Conservation (phyloP, 1,140 invertebrate genomes). For the Zophobas morio region DNA sequence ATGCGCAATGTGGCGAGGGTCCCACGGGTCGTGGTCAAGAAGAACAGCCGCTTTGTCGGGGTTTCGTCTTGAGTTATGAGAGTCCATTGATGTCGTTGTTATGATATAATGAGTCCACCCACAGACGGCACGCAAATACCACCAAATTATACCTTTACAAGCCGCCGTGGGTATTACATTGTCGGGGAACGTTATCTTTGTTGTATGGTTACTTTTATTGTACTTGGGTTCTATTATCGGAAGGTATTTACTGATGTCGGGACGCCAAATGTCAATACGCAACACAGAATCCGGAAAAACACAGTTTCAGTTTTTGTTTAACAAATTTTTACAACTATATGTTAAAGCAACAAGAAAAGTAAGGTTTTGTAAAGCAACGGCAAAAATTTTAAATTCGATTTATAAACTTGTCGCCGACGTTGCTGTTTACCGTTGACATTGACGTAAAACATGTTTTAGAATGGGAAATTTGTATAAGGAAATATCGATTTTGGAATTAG, state of each 20-base stretch:
- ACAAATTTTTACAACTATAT: no score
- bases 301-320: no score
- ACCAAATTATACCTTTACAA: constrained; percentile 18
- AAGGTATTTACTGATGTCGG: constrained; percentile 5
- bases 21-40: constrained; percentile 15
- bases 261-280: no score
- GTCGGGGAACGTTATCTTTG: constrained; percentile 17
- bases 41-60: constrained; percentile 9
- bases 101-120: constrained; percentile 22
- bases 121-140: constrained; percentile 20
- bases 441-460: no score
- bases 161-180: constrained; percentile 25
- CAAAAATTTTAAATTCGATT: no score
- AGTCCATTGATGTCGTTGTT: constrained; percentile 3
- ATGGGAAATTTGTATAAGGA: no score
- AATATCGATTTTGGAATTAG: no score
- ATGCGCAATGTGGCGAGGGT: neutral
- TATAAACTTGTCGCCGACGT: no score
- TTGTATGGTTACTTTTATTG: constrained; percentile 41
- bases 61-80: neutral
- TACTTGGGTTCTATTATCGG: constrained; percentile 9
- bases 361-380: no score
- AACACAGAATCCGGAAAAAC: no score
- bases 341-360: no score
- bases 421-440: no score